Evolutionary conservation across 2,888 invertebrate genomes (phyloP).

Genomic region (Macaria notata): DNA sequence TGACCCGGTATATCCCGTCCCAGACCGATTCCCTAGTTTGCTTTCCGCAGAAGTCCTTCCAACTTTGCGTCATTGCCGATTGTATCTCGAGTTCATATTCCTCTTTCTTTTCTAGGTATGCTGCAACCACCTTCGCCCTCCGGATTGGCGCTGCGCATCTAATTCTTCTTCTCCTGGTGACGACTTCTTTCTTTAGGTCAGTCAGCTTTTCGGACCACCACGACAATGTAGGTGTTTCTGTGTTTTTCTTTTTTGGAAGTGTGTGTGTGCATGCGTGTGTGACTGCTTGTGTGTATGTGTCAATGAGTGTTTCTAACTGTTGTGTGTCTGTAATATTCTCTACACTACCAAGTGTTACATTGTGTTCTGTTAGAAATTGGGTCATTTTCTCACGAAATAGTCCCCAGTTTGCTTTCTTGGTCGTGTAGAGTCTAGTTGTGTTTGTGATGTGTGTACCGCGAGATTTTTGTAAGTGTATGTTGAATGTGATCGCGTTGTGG

Average conservation of each 20-base stretch:
- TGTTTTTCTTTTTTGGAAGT: not conserved
- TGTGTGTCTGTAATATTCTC: not conserved
- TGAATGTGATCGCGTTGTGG: not conserved
- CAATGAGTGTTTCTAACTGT: constrained; percentile 4
- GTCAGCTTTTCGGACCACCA: constrained; percentile 16
- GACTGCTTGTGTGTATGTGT: constrained; percentile 3
- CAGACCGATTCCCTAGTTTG: constrained; percentile 23
- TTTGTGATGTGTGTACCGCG: too few species aligned
- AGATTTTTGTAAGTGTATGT: too few species aligned
- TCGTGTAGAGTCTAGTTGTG: too few species aligned
- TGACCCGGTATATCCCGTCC: too few species aligned
- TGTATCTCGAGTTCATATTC: not conserved
- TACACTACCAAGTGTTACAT: not conserved
- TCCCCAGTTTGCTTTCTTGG: not conserved
- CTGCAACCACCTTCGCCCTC: not conserved
- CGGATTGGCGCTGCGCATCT: not conserved
- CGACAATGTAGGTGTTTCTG: constrained; percentile 2
- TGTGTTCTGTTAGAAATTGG: not conserved
- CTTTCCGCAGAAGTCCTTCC: constrained; percentile 25
- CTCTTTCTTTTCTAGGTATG: constrained; percentile 8
- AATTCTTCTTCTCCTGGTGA: constrained; percentile 13
- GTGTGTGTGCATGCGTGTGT: not conserved
- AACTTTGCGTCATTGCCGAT: constrained; percentile 1
- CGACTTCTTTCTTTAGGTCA: too few species aligned
- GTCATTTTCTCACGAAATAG: not conserved